Evolutionary conservation across 2,797 vertebrate genomes (phyloP).

Genomic region (Craterocephalus amniculus): DNA sequence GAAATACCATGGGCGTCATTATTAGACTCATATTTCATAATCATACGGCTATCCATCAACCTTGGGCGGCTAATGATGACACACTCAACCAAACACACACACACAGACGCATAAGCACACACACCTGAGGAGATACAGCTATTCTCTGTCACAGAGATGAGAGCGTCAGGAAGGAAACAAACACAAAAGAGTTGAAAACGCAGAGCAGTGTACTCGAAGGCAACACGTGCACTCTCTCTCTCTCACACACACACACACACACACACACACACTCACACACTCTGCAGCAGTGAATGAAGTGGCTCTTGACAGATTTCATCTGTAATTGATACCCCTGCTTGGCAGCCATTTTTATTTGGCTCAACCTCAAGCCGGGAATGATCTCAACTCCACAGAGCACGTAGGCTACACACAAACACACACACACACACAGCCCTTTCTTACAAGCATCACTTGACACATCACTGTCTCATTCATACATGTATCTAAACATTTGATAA

Average conservation of each 20-base stretch:
- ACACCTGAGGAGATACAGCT: neutral
- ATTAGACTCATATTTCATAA: constrained; percentile 67
- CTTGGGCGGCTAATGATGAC: constrained; percentile 66
- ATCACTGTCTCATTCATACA: constrained; percentile 23
- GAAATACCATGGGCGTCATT: constrained; percentile 72
- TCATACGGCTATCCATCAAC: constrained; percentile 61
- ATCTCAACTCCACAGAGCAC: constrained; percentile 41
- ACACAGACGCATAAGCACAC: neutral
- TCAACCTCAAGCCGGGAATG: constrained; percentile 49
- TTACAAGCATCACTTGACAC: constrained; percentile 60
- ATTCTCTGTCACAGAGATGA: constrained; percentile 4
- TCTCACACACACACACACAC: constrained; percentile 11
- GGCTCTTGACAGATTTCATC: constrained; percentile 70
- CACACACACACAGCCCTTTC: constrained; percentile 13
- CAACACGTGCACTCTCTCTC: neutral
- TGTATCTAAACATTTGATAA: constrained; percentile 36
- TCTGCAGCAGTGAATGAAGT: constrained; percentile 43
- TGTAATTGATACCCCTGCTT: constrained; percentile 69
- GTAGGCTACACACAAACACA: constrained; percentile 13
- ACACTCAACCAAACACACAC: constrained; percentile 13
- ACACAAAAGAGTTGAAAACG: constrained; percentile 31
- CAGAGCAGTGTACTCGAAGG: constrained; percentile 31
- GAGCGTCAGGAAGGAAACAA: constrained; percentile 32
- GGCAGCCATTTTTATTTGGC: constrained; percentile 72
- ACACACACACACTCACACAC: constrained; percentile 16